A percentile compares a stretch with the other conserved stretches of the same genome.
These are phyloP conservation scores for Philaethria dido DNA, from an alignment of 2,888 invertebrate species.

Conservation along the genomic window DNA sequence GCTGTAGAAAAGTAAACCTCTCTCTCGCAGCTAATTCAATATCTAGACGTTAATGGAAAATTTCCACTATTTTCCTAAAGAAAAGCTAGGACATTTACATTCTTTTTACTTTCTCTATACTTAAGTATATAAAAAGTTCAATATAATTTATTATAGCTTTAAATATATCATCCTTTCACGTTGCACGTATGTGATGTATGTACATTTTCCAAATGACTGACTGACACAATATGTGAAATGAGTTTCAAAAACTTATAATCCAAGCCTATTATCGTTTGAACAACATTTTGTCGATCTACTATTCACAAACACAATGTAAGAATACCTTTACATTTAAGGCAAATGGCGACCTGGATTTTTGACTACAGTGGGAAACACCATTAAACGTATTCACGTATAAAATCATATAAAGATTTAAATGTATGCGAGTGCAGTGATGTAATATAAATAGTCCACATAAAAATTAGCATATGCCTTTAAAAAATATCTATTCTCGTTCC, in stretches of 20 bases:
- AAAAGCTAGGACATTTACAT: background rate
- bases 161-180: background rate
- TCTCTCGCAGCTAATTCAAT: constrained; percentile 37
- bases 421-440: background rate
- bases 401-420: background rate
- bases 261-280: background rate
- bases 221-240: background rate
- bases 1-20: constrained; percentile 33
- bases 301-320: background rate
- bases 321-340: constrained; percentile 1
- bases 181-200: background rate
- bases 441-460: background rate
- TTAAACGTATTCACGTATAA: constrained; percentile 11
- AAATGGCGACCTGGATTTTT: constrained; percentile 8
- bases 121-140: background rate
- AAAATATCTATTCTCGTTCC: background rate
- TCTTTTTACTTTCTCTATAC: background rate
- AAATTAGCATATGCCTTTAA: background rate
- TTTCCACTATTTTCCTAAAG: constrained; percentile 19
- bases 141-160: background rate
- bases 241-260: background rate
- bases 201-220: background rate
- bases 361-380: background rate
- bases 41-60: constrained; percentile 31
- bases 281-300: constrained; percentile 8